Base-by-base conservation (phyloP, 2,888 invertebrate genomes). In the Exephanes ischioxanthus region DNA sequence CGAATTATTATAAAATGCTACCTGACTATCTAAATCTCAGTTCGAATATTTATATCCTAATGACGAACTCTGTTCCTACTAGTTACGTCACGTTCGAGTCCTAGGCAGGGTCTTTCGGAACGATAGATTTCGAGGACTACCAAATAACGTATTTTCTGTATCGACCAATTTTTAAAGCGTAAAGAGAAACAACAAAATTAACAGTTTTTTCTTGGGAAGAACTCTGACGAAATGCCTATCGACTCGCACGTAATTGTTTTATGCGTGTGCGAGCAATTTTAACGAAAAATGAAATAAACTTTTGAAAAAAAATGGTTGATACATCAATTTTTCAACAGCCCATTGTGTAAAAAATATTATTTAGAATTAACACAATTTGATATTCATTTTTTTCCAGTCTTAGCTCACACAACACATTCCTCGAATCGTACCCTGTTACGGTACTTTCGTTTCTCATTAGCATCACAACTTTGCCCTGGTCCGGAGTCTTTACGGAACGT, bases 1-100 rank as follows among this genome's bases (percentile, higher is more conserved):
- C 83, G 83, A 88, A 88, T 86, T 82, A 87, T 87, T 87, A 88
- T 83, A 88, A 88, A 88, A 88, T 78, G 82, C 87, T 87, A 87
- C 72, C 68, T 78, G 80, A 80, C 80, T 86, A 82, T 81, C 58
- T 80, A 77, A 77, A 83, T 85, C 75, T 87, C 85, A 58, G 61
- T 87, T 80, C 70, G 75, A 81, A 78, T 87, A 83, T 82, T 68
- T 68, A 68, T 80, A 87, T 83, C 48, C 70, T 77, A 85, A 78
- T 80, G 61, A 77, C 83, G 77, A 85, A 80, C 81, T 71, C 80
- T 80, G 77, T 79, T 80, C 48, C 63, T 83, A 80, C 41, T 70
- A 80, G 75, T 84, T 73, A 58, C 83, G 61, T 83, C 80, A 81
- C 82, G 78, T 53, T 84, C 66, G 77, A 83, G 55, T 72, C 55